Percentiles rank a stretch among this genome's conserved stretches.
These are phyloP conservation scores for Bradypodion pumilum DNA, from an alignment of 2,797 vertebrate genomes.

Conservation along the genomic window DNA sequence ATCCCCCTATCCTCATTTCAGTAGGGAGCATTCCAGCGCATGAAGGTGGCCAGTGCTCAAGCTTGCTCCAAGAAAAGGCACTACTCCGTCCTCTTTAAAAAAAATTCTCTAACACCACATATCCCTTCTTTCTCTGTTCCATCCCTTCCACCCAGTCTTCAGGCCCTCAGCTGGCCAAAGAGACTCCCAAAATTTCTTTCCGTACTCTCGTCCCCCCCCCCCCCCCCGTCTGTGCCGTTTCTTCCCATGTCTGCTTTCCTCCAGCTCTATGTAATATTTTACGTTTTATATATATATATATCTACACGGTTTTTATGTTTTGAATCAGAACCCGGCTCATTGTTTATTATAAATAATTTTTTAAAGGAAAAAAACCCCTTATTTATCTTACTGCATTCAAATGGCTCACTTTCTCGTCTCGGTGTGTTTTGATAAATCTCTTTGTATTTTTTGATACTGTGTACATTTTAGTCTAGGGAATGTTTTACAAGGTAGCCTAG, in stretches of 20 bases:
- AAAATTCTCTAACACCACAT: slow-evolving; percentile 54
- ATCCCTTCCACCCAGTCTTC: too few species aligned
- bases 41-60: not conserved
- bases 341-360: slow-evolving; percentile 76
- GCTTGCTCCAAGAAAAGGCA: slow-evolving; percentile 62
- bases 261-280: slow-evolving; percentile 56
- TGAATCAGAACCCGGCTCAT: slow-evolving; percentile 68
- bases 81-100: slow-evolving; percentile 63
- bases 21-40: not conserved
- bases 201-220: slow-evolving; percentile 65
- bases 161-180: slow-evolving; percentile 69
- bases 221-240: slow-evolving; percentile 6
- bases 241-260: slow-evolving; percentile 57
- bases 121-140: not conserved
- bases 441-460: slow-evolving; percentile 86
- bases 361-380: slow-evolving; percentile 60
- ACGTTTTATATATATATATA: slow-evolving; percentile 19
- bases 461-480: slow-evolving; percentile 71
- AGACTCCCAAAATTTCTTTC: slow-evolving; percentile 75
- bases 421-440: slow-evolving; percentile 72
- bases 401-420: slow-evolving; percentile 64
- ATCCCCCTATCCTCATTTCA: too few species aligned
- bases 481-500: slow-evolving; percentile 70
- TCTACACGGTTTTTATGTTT: slow-evolving; percentile 60
- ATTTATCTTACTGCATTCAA: slow-evolving; percentile 72